These are phyloP conservation scores for Heteromurus nitidus DNA, from an alignment of 2,888 invertebrate genomes.

Conservation along the genomic window DNA sequence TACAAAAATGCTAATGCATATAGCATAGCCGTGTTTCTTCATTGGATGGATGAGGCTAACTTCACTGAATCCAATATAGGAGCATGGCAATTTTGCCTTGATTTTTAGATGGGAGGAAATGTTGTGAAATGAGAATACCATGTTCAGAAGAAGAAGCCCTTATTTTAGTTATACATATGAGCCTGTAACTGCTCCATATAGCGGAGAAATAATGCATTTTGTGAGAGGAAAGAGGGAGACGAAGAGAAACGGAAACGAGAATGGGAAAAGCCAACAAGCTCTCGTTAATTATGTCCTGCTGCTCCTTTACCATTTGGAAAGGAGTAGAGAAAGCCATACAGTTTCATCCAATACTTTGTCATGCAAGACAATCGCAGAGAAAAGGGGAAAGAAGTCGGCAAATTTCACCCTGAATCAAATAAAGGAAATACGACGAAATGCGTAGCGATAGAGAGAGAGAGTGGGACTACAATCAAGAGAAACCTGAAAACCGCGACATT, in stretches of 20 bases:
- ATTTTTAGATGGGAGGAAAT: conserved; percentile 18
- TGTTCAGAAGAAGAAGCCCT: no score
- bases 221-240: no score
- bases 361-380: not conserved
- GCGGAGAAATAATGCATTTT: conserved; percentile 15
- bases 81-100: no score
- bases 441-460: not conserved
- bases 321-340: not conserved
- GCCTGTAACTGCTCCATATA: no score
- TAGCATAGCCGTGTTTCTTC: conserved; percentile 3
- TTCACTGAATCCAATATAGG: no score
- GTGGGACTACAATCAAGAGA: not conserved
- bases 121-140: not conserved
- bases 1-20: not conserved
- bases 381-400: not conserved
- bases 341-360: not conserved
- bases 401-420: not conserved
- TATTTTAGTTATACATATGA: no score
- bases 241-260: conserved; percentile 20
- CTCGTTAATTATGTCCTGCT: conserved; percentile 59
- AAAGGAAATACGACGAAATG: not conserved
- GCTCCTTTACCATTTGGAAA: not conserved
- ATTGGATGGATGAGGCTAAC: not conserved
- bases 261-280: conserved; percentile 55
- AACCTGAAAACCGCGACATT: no score